Percentiles rank a stretch among this genome's conserved stretches.
These are phyloP conservation scores for Chromoteleia sp. DNA, from an alignment of 2,888 invertebrate genomes.

Conservation along the genomic window DNA sequence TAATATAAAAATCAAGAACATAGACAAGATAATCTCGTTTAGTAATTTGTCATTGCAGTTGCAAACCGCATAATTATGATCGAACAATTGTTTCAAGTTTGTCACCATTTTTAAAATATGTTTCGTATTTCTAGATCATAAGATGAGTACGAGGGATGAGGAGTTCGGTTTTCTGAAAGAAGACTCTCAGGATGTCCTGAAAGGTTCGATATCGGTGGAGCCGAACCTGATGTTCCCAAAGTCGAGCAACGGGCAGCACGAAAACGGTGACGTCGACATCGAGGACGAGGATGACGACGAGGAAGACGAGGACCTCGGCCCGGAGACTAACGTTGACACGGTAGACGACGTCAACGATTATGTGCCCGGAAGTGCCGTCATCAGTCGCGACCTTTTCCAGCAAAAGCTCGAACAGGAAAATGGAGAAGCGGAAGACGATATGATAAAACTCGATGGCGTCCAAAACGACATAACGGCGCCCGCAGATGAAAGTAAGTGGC, in stretches of 20 bases:
- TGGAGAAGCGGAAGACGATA: slow-evolving; percentile 24
- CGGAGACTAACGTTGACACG: slow-evolving; percentile 91
- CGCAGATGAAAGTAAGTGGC: slow-evolving; percentile 36
- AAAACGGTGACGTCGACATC: slow-evolving; percentile 79
- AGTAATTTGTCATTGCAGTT: too few species aligned
- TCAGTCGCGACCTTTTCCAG: slow-evolving; percentile 75
- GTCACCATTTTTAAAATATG: background rate
- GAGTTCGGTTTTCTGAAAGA: slow-evolving; percentile 66
- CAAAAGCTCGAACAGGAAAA: slow-evolving; percentile 76
- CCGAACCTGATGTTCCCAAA: slow-evolving; percentile 56
- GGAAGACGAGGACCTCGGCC: slow-evolving; percentile 88
- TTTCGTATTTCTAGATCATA: slow-evolving; percentile 43
- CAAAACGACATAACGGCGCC: slow-evolving; percentile 30
- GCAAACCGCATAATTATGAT: too few species aligned
- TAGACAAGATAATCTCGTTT: background rate
- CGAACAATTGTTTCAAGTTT: background rate
- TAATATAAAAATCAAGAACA: background rate
- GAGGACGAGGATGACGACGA: slow-evolving; percentile 80
- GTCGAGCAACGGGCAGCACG: slow-evolving; percentile 77
- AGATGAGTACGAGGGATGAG: slow-evolving; percentile 65
- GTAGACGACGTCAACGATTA: slow-evolving; percentile 86
- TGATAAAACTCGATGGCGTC: slow-evolving; percentile 39
- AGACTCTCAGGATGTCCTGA: slow-evolving; percentile 62
- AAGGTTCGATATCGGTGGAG: slow-evolving; percentile 56
- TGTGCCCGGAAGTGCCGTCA: slow-evolving; percentile 44